Percentiles rank a stretch among this genome's conserved stretches.
Conservation (phyloP, 1,140 invertebrate genomes). For the Goniozus legneri region DNA sequence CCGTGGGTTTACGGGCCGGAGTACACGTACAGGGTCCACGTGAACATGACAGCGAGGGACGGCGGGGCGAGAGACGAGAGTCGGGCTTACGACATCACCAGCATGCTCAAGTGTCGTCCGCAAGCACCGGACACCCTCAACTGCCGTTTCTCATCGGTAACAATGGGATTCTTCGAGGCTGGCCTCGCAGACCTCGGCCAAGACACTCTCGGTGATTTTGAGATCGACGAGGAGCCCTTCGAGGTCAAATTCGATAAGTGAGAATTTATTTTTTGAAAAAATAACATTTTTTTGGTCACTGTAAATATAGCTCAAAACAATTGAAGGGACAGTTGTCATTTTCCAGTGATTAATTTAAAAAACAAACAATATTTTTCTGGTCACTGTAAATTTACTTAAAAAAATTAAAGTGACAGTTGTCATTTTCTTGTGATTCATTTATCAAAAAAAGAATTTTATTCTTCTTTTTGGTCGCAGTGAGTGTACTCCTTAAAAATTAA, state of each 20-base stretch:
- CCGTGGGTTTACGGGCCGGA: constrained; percentile 18
- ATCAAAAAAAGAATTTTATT: too few species aligned
- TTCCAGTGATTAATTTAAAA: too few species aligned
- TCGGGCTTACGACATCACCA: constrained; percentile 11
- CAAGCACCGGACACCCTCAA: not conserved
- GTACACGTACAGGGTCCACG: constrained; percentile 14
- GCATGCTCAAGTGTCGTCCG: constrained; percentile 6
- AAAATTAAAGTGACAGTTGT: too few species aligned
- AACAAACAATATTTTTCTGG: too few species aligned
- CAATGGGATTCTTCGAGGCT: not conserved
- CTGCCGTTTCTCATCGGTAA: not conserved
- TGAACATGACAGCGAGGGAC: constrained; percentile 14
- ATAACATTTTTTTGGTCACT: too few species aligned
- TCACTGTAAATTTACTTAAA: too few species aligned
- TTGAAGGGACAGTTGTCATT: too few species aligned
- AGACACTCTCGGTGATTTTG: not conserved
- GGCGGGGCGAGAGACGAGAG: constrained; percentile 10
- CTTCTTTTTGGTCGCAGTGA: too few species aligned
- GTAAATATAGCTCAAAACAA: too few species aligned
- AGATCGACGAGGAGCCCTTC: not conserved
- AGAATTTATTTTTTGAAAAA: too few species aligned
- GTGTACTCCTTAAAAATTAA: too few species aligned
- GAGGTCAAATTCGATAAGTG: not conserved
- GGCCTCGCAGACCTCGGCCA: not conserved
- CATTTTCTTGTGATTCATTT: too few species aligned